phyloP scores from a whole-genome alignment of 1,140 invertebrate genomes.

The Cephus cinctus region DNA sequence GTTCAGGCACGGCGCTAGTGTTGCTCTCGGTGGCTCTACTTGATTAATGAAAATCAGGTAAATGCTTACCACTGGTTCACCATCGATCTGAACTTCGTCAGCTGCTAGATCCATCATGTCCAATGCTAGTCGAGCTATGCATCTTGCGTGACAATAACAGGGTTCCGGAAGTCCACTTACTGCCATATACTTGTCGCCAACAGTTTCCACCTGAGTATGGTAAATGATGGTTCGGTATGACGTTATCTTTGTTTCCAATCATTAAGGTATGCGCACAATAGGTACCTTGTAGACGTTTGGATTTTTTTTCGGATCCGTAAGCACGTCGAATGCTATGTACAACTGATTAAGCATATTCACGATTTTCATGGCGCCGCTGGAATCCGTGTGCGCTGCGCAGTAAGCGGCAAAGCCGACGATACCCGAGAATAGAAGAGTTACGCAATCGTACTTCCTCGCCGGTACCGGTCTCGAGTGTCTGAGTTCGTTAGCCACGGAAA shows the following conservation, averaged over 20 bases:
- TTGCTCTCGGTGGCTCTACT: too few relatives aligned
- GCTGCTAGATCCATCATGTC: slow-evolving; percentile 93
- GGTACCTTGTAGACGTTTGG: slow-evolving; percentile 92
- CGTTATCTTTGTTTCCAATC: neutral
- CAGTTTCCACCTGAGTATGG: slow-evolving; percentile 90
- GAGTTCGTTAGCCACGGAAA: slow-evolving; percentile 89
- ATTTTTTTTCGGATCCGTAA: slow-evolving; percentile 89
- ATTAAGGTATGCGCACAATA: neutral
- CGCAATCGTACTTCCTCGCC: slow-evolving; percentile 81
- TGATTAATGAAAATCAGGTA: too few relatives aligned
- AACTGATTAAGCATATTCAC: slow-evolving; percentile 88
- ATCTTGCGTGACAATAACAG: slow-evolving; percentile 86
- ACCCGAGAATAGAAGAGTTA: slow-evolving; percentile 91
- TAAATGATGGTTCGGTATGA: neutral
- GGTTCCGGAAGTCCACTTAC: slow-evolving; percentile 95
- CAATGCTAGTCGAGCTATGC: slow-evolving; percentile 88
- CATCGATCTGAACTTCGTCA: slow-evolving; percentile 82
- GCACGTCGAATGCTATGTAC: slow-evolving; percentile 87
- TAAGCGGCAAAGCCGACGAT: slow-evolving; percentile 91
- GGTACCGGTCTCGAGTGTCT: slow-evolving; percentile 86
- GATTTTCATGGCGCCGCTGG: slow-evolving; percentile 88
- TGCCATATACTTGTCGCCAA: slow-evolving; percentile 99
- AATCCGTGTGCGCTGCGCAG: slow-evolving; percentile 82
- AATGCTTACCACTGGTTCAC: slow-evolving; percentile 76
- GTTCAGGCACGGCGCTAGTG: too few relatives aligned